Conservation (phyloP, 1,140 invertebrate genomes). For the Plutomurus gul region DNA sequence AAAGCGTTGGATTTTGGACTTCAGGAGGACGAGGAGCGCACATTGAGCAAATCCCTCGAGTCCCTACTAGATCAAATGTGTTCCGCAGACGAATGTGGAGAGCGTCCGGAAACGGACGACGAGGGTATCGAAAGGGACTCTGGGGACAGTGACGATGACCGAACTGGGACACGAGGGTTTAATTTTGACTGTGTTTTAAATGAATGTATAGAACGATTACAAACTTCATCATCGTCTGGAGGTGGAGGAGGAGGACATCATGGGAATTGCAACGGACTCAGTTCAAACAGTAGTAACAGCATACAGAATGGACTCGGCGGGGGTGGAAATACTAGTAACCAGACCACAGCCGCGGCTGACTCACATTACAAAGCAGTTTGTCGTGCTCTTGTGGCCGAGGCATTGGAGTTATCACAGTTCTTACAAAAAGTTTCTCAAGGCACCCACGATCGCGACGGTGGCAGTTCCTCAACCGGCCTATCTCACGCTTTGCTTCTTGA, state of each 20-base stretch:
- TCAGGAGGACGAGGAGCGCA: conserved; percentile 78
- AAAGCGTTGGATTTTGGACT: conserved; percentile 85
- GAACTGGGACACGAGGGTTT: conserved; percentile 44
- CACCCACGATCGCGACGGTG: conserved; percentile 16
- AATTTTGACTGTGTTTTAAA: conserved; percentile 53
- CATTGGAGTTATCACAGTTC: conserved; percentile 85
- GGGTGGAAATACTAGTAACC: neutral
- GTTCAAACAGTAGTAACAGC: conserved; percentile 11
- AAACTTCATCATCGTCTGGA: neutral
- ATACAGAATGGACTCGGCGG: neutral
- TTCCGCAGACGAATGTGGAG: conserved; percentile 58
- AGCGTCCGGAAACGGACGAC: conserved; percentile 75
- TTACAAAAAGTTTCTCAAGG: conserved; percentile 73
- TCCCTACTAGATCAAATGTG: conserved; percentile 83
- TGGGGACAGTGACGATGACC: conserved; percentile 69
- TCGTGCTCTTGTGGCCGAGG: conserved; percentile 85
- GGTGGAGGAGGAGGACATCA: neutral
- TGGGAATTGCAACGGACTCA: conserved; percentile 25
- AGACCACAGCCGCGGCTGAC: conserved; percentile 63
- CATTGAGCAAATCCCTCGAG: conserved; percentile 81
- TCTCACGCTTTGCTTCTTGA: neutral
- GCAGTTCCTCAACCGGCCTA: conserved; percentile 12
- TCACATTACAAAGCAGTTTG: conserved; percentile 89
- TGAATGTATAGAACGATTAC: conserved; percentile 10
- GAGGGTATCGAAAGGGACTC: conserved; percentile 89